Conservation (phyloP, 2,113 vertebrate genomes). For the Malurus melanocephalus region DNA sequence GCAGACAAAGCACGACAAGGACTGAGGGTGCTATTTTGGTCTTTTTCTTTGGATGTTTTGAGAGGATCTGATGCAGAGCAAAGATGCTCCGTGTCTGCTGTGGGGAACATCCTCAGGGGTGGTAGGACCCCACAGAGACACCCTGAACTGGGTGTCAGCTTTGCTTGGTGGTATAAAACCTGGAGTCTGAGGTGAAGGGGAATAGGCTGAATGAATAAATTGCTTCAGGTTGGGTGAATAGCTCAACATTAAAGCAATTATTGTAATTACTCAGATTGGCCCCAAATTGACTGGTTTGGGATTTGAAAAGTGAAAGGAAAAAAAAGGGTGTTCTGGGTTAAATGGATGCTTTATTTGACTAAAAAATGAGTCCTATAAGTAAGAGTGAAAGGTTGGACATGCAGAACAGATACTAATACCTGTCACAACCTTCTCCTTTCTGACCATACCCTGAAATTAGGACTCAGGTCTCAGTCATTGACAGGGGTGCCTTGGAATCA, state of each 20-base stretch:
- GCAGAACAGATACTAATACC: background rate
- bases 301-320: background rate
- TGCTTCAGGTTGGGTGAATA: background rate
- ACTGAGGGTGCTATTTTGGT: background rate
- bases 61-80: background rate
- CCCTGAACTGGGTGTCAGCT: background rate
- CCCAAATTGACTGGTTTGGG: background rate
- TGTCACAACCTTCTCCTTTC: background rate
- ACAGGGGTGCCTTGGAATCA: background rate
- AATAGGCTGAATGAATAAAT: background rate
- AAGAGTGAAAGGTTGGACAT: background rate
- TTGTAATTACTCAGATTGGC: background rate
- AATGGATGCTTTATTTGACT: background rate
- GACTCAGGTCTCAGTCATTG: rapidly evolving
- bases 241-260: constrained; percentile 31
- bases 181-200: background rate
- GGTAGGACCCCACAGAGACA: background rate
- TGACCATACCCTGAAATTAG: background rate
- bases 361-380: background rate
- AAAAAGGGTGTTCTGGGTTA: background rate
- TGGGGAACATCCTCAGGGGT: background rate
- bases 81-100: background rate
- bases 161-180: background rate
- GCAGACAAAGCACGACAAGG: background rate
- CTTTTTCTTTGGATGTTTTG: background rate